phyloP scores from a whole-genome alignment of 2,888 invertebrate genomes.

The Eubasilissa splendida region DNA sequence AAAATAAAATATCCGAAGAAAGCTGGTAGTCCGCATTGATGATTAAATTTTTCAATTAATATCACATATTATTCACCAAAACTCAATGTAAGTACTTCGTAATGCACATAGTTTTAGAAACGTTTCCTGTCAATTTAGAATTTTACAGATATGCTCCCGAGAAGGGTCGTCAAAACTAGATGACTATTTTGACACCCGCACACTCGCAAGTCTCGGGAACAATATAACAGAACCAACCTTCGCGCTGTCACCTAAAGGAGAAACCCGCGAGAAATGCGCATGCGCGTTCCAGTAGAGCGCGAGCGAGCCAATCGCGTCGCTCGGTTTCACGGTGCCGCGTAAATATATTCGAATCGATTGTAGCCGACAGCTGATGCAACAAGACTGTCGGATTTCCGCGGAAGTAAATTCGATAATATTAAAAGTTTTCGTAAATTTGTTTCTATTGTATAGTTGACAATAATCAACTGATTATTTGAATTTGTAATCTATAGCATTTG shows the following conservation, averaged over 20 bases:
- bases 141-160: conserved; percentile 10
- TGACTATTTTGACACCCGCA: conserved; percentile 5
- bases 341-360: conserved; percentile 40
- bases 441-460: too few relatives aligned
- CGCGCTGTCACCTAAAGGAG: conserved; percentile 37
- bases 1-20: conserved; percentile 21
- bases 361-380: conserved; percentile 50
- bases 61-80: not conserved
- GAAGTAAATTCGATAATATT: not conserved
- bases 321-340: conserved; percentile 32
- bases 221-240: conserved; percentile 38
- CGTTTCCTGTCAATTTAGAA: not conserved
- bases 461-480: too few relatives aligned
- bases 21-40: conserved; percentile 27
- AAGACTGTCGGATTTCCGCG: conserved; percentile 31
- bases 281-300: conserved; percentile 8
- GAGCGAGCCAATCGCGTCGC: not conserved
- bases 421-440: too few relatives aligned
- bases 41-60: not conserved
- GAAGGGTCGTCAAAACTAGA: conserved; percentile 18
- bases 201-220: conserved; percentile 29
- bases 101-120: not conserved
- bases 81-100: not conserved
- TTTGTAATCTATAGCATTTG: too few relatives aligned
- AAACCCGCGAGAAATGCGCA: conserved; percentile 35